These are phyloP conservation scores for Okapia johnstoni DNA, from an alignment of 2,113 vertebrate genomes.

Conservation along the genomic window DNA sequence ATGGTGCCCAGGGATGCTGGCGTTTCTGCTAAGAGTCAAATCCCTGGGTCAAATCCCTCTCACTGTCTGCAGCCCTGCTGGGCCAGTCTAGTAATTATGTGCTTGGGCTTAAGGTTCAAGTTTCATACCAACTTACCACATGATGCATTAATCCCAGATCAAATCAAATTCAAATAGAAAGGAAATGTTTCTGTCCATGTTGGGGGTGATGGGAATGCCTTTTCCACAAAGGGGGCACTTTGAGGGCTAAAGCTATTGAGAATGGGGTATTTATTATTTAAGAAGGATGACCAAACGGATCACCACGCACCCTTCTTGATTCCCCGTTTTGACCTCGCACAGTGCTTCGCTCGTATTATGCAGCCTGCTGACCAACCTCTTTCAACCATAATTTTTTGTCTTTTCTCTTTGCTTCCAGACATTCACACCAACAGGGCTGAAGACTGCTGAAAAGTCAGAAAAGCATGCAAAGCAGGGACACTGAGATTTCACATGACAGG, in stretches of 20 bases:
- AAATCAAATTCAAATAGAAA: background rate
- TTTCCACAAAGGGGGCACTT: background rate
- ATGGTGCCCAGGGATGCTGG: background rate
- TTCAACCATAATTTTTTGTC: background rate
- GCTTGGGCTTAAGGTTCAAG: background rate
- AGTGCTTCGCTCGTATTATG: fast-evolving
- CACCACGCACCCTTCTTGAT: background rate
- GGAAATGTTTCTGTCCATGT: background rate
- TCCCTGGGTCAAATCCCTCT: too few relatives aligned
- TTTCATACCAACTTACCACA: background rate
- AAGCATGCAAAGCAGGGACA: background rate
- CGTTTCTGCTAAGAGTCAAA: background rate
- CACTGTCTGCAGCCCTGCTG: background rate
- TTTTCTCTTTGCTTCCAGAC: background rate
- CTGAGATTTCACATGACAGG: background rate
- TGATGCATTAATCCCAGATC: background rate
- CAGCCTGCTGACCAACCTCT: background rate
- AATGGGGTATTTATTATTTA: background rate
- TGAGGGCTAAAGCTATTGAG: background rate
- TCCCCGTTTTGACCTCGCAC: background rate
- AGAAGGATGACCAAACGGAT: background rate
- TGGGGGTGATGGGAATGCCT: background rate
- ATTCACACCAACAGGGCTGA: background rate
- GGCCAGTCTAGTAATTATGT: background rate
- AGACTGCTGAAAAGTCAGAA: background rate